These are phyloP conservation scores for Xanthostigma xanthostigma DNA, from an alignment of 2,888 invertebrate genomes.

Conservation along the genomic window DNA sequence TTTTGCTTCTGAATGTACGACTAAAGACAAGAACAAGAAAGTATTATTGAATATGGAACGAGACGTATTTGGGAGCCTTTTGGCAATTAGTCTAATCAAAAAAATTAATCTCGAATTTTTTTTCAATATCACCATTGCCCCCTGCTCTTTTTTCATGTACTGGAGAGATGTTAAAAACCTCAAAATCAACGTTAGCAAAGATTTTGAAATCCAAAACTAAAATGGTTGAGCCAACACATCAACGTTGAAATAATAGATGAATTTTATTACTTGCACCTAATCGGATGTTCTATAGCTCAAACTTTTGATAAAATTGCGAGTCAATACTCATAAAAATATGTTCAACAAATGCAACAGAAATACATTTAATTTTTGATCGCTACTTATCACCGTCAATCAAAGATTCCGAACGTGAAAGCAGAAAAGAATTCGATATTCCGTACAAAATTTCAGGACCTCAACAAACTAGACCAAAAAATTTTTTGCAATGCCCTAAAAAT, in stretches of 20 bases:
- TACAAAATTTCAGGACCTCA: constrained; percentile 18
- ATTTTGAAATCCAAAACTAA: constrained; percentile 5
- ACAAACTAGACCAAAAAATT: constrained; percentile 18
- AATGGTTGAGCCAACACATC: constrained; percentile 1
- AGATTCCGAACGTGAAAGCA: constrained; percentile 18
- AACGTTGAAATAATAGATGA: constrained; percentile 17
- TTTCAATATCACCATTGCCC: too few species aligned
- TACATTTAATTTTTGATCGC: constrained; percentile 19
- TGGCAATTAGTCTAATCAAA: too few species aligned
- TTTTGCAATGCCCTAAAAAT: constrained; percentile 18
- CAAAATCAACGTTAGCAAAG: constrained; percentile 9
- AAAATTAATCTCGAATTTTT: too few species aligned
- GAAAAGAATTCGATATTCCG: constrained; percentile 15
- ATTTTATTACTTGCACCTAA: constrained; percentile 15
- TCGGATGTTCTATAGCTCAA: constrained; percentile 16
- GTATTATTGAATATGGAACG: constrained; percentile 14
- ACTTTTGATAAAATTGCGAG: constrained; percentile 18
- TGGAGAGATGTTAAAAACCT: constrained; percentile 11
- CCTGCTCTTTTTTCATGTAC: constrained; percentile 8
- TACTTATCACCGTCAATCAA: constrained; percentile 22
- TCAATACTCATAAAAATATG: constrained; percentile 18
- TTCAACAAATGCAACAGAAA: constrained; percentile 13
- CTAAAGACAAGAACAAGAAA: constrained; percentile 11
- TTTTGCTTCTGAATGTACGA: constrained; percentile 16
- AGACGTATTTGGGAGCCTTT: too few species aligned